Evolutionary conservation across 2,797 vertebrate species (phyloP).

Genomic region (Podarcis lilfordi): DNA sequence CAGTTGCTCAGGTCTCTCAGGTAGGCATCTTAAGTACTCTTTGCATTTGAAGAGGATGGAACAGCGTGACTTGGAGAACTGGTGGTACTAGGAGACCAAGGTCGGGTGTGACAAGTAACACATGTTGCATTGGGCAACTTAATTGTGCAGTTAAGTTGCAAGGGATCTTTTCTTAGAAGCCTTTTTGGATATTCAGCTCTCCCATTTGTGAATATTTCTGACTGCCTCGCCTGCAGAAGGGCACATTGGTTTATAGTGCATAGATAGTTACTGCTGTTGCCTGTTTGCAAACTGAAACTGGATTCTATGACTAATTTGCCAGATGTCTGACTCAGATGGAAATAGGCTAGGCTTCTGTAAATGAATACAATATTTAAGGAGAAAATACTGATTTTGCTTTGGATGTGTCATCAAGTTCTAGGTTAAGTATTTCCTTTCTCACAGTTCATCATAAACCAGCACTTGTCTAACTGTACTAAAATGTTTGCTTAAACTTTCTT

Average conservation of each 20-base stretch:
- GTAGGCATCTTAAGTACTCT: no score
- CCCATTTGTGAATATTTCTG: background rate
- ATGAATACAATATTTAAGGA: background rate
- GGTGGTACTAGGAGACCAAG: no score
- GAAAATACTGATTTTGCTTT: constrained; percentile 3
- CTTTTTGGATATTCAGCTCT: constrained; percentile 5
- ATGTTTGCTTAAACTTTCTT: constrained; percentile 34
- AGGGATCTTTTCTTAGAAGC: background rate
- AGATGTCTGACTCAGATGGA: constrained; percentile 9
- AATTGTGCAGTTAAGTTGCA: background rate
- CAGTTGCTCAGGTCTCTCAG: no score
- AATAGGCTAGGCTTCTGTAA: background rate
- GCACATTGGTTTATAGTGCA: background rate
- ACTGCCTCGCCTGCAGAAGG: background rate
- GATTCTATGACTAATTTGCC: background rate
- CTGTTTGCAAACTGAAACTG: constrained; percentile 18
- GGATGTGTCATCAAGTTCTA: constrained; percentile 12
- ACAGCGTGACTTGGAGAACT: no score
- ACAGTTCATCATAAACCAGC: constrained; percentile 16
- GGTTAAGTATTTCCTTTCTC: constrained; percentile 23
- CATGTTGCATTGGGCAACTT: no score
- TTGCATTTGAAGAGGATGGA: no score
- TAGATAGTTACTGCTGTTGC: background rate
- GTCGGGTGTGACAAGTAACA: no score
- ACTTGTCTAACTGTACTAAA: background rate